These are phyloP conservation scores for Leptopilina boulardi DNA, from an alignment of 1,140 invertebrate genomes.

Conservation along the genomic window DNA sequence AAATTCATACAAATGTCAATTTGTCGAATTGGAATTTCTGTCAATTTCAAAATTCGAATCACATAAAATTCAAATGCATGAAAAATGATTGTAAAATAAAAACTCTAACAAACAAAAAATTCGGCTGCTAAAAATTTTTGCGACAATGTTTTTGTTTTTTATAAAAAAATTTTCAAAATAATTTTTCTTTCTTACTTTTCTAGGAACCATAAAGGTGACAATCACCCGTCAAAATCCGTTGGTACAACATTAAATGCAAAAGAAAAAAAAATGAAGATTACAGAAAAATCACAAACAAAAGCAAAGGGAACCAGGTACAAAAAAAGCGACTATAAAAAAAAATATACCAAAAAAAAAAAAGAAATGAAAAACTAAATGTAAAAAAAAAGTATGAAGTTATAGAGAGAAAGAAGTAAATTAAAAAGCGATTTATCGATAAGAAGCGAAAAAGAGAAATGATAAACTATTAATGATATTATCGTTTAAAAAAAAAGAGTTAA, in stretches of 20 bases:
- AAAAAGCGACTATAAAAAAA: constrained; percentile 31
- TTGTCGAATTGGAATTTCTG: too few species aligned
- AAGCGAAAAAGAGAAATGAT: constrained; percentile 33
- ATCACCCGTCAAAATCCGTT: constrained; percentile 70
- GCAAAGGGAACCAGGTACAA: constrained; percentile 34
- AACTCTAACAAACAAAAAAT: too few species aligned
- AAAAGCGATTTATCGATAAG: constrained; percentile 24
- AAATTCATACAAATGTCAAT: too few species aligned
- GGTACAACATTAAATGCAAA: constrained; percentile 64
- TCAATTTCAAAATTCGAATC: too few species aligned
- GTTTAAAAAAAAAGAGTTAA: constrained; percentile 53
- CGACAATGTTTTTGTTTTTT: neutral
- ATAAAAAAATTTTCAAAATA: constrained; percentile 41
- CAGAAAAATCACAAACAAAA: constrained; percentile 14
- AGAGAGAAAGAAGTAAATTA: neutral
- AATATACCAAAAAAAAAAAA: constrained; percentile 25
- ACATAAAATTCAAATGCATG: too few species aligned
- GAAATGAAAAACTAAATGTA: neutral
- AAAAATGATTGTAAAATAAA: too few species aligned
- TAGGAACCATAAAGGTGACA: constrained; percentile 74
- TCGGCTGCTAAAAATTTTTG: neutral
- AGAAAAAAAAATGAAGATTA: too few species aligned
- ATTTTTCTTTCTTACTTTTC: constrained; percentile 64
- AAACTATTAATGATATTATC: constrained; percentile 48
- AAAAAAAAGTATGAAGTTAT: constrained; percentile 23